Evolutionary conservation across 2,888 invertebrate species (phyloP).

Genomic region (Lordiphosa andalusiaca): DNA sequence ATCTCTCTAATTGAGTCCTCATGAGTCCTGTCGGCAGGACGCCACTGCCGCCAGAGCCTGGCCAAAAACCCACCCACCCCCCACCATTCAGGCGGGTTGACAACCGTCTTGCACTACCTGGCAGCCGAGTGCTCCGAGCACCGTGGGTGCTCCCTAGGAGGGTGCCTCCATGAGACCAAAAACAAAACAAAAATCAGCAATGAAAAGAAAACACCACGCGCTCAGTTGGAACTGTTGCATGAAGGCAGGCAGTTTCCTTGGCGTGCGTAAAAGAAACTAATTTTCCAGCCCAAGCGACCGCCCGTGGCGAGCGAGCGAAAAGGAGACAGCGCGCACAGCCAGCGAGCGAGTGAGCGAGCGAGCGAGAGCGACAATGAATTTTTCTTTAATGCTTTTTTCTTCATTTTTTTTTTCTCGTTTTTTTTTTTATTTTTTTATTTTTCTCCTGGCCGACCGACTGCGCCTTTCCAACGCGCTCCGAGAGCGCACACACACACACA

Average conservation of each 20-base stretch:
- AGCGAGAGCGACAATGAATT: conserved; percentile 3
- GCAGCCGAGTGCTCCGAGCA: conserved; percentile 13
- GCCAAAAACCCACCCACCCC: not conserved
- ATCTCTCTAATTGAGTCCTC: conserved; percentile 33
- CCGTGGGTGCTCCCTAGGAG: conserved; percentile 8
- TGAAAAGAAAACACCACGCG: conserved; percentile 18
- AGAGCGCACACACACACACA: conserved; percentile 11
- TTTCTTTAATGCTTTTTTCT: too few relatives aligned
- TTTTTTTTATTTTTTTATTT: too few relatives aligned
- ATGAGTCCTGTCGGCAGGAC: conserved; percentile 32
- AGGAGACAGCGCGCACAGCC: not conserved
- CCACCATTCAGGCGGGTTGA: not conserved
- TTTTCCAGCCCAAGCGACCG: conserved; percentile 43
- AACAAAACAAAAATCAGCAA: too few relatives aligned
- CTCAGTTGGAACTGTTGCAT: conserved; percentile 62
- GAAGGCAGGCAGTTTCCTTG: conserved; percentile 14
- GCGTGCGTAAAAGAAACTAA: conserved; percentile 38
- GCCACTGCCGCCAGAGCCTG: not conserved
- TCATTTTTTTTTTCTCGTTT: too few relatives aligned
- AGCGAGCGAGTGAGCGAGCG: conserved; percentile 6
- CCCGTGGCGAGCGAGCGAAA: conserved; percentile 13
- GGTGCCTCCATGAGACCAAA: too few relatives aligned
- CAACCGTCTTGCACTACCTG: conserved; percentile 8
- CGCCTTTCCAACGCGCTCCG: not conserved
- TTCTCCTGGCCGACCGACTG: too few relatives aligned